Evolutionary conservation across 2,888 invertebrate genomes (phyloP), one percentile per base, ranked within the genome.

Genomic region (Chesias legatella): DNA sequence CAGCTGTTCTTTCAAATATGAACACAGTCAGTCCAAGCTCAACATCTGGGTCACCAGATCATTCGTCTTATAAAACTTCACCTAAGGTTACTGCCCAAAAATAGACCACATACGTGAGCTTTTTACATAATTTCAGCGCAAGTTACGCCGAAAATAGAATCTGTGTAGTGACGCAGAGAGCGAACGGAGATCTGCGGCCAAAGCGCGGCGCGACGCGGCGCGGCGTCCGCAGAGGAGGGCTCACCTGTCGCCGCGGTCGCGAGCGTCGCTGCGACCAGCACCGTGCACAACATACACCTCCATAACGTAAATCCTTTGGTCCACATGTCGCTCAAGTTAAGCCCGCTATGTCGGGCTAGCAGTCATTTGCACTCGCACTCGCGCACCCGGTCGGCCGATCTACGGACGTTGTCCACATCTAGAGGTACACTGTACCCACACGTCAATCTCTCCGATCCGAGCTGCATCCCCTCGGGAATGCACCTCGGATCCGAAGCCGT

Each of bases 71-170:
- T 61, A 72, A 66, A 75, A 74, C 70, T 70, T 74, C 68, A 63
- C 66, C 77, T 82, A 79, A 83, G 81, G 85, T 80, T 86, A 83
- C 73, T 59, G 75, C 83, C n/a, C 80, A 73, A 79, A 86, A 88
- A 88, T 86, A 86, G 84, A 73, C 67, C 76, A 75, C 79, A 80
- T 81, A 81, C 79, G 79, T 74, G 80, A 79, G 83, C 82, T 86
- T 88, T 89, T 88, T 88, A 89, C 88, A 88, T 88, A 88, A 88
- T 88, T 88, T 88, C 84, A 85, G 82, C 86, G 83, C 86, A 85
- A 83, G 86, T 82, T 79, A 73, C 74, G 71, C 79, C 78, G 76
- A 83, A 88, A 89, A 89, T 89, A 89, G 86, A 76, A 58, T 56
- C 74, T 68, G 63, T 64, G 70, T 72, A 67, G 74, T 84, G 84